Percentiles rank a stretch among this genome's conserved stretches.
These are phyloP conservation scores for Pseudococcus viburni DNA, from an alignment of 2,888 invertebrate species.

Conservation along the genomic window DNA sequence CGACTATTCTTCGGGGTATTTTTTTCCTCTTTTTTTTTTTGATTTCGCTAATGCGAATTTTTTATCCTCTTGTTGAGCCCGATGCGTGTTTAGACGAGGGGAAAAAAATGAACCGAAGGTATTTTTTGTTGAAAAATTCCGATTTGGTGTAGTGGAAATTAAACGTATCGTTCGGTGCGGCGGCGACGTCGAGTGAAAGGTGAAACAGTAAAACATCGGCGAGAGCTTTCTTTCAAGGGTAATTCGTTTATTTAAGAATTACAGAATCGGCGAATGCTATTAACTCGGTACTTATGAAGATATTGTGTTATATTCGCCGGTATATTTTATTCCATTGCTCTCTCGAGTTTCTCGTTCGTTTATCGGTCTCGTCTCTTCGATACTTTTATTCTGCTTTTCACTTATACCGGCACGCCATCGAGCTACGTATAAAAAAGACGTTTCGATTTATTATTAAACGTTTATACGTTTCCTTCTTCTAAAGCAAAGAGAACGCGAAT, in stretches of 20 bases:
- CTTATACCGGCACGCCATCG: not conserved
- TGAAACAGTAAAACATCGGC: conserved; percentile 7
- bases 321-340: not conserved
- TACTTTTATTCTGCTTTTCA: not conserved
- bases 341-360: not conserved
- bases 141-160: not conserved
- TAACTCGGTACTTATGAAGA: conserved; percentile 40
- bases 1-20: not conserved
- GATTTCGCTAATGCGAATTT: conserved; percentile 35
- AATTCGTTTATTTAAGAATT: conserved; percentile 47
- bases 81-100: not conserved
- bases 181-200: not conserved
- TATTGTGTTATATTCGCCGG: conserved; percentile 27
- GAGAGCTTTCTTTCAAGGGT: not conserved
- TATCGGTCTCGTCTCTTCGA: not conserved
- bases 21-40: conserved; percentile 17
- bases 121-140: not conserved
- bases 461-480: too few relatives aligned
- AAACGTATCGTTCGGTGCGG: not conserved
- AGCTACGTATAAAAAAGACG: not conserved
- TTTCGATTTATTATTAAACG: conserved; percentile 43
- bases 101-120: not conserved
- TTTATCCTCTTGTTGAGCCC: not conserved
- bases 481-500: not conserved
- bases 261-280: not conserved